phyloP scores from a whole-genome alignment of 2,113 vertebrate species.

The Engystomops pustulosus region DNA sequence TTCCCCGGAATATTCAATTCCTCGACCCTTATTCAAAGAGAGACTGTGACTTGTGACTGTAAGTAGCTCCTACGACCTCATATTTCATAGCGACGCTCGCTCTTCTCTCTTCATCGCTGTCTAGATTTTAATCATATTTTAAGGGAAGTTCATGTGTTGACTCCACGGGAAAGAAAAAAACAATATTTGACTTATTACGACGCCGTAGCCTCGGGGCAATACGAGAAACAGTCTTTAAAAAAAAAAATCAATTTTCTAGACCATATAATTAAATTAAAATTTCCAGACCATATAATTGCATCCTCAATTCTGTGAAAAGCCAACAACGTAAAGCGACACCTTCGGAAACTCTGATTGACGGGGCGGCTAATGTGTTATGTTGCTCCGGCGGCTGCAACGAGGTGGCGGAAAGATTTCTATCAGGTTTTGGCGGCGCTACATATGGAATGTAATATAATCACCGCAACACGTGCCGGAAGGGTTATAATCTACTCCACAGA shows the following conservation, averaged over 20 bases:
- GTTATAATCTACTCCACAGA: not conserved
- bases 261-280: constrained; percentile 57
- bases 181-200: constrained; percentile 13
- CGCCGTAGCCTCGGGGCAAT: not conserved
- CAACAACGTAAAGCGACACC: constrained; percentile 27
- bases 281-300: constrained; percentile 57
- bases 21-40: no score
- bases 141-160: not conserved
- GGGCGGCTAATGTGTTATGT: constrained; percentile 37
- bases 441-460: constrained; percentile 7
- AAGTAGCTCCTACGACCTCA: no score
- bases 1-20: no score
- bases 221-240: not conserved
- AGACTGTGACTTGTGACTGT: no score
- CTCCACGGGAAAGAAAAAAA: constrained; percentile 14
- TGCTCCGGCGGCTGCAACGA: not conserved
- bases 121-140: constrained; percentile 14
- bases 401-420: constrained; percentile 1
- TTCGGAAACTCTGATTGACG: constrained; percentile 51
- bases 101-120: not conserved
- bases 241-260: constrained; percentile 48
- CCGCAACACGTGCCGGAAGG: not conserved
- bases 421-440: constrained; percentile 3
- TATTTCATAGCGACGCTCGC: not conserved
- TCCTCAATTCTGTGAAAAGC: constrained; percentile 20